Evolutionary conservation across 2,113 vertebrate genomes (phyloP).

Genomic region (Pantherophis guttatus): DNA sequence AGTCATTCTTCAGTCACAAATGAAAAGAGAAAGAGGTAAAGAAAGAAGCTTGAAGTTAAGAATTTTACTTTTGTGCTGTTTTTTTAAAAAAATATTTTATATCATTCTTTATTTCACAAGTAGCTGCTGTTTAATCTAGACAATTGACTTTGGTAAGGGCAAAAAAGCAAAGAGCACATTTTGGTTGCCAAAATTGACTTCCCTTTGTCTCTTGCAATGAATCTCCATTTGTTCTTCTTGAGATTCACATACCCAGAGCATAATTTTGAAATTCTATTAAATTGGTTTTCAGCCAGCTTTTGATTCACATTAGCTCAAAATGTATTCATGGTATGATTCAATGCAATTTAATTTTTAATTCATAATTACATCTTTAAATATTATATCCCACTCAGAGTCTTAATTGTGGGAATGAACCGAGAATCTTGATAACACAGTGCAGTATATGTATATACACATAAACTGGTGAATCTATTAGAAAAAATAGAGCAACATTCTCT

Average conservation of each 20-base stretch:
- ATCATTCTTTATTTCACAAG: neutral
- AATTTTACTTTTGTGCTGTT: neutral
- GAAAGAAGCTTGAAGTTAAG: neutral
- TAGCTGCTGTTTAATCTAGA: neutral
- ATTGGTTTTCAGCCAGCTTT: neutral
- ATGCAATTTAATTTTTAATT: neutral
- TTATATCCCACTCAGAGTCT: neutral
- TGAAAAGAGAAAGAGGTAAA: neutral
- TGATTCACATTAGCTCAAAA: neutral
- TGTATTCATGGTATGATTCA: neutral
- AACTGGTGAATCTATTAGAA: neutral
- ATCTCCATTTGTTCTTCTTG: neutral
- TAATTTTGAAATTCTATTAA: neutral
- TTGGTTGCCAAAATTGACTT: neutral
- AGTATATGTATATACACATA: neutral
- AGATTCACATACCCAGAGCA: neutral
- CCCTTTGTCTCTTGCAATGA: neutral
- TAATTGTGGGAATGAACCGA: neutral
- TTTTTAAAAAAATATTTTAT: neutral
- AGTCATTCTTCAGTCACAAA: neutral
- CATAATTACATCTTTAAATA: neutral
- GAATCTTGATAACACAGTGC: neutral
- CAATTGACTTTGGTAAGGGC: neutral
- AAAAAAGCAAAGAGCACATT: neutral
- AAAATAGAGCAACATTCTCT: neutral